Evolutionary conservation across 2,113 vertebrate genomes (phyloP).

Genomic region (Sapajus apella): DNA sequence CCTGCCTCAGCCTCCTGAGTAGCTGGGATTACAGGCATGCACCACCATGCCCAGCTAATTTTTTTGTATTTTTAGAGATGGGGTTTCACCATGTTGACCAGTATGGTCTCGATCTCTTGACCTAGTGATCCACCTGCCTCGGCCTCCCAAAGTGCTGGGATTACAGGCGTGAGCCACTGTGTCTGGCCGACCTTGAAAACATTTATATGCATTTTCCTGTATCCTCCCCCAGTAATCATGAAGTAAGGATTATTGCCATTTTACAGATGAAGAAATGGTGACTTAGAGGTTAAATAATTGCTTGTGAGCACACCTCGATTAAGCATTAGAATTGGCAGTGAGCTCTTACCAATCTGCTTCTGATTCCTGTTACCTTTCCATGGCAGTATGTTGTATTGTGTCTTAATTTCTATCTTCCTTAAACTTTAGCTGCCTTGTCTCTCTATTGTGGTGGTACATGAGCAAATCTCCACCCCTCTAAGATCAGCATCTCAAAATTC

Average conservation of each 20-base stretch:
- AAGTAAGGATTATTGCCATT: background rate
- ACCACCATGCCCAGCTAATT: too few species aligned
- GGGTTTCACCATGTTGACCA: too few species aligned
- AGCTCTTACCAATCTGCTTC: background rate
- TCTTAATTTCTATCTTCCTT: slow-evolving; percentile 22
- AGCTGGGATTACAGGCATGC: too few species aligned
- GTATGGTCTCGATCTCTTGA: too few species aligned
- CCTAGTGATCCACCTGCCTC: too few species aligned
- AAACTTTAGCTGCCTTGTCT: background rate
- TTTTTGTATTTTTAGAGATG: too few species aligned
- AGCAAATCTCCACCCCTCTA: background rate
- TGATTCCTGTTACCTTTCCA: background rate
- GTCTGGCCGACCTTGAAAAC: background rate
- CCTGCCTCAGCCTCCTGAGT: too few species aligned
- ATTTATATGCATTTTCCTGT: background rate
- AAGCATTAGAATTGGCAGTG: background rate
- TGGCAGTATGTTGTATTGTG: background rate
- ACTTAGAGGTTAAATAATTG: background rate
- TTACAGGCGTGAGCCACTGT: too few species aligned
- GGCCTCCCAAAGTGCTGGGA: too few species aligned
- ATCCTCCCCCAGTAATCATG: background rate
- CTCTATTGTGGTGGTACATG: background rate
- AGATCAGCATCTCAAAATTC: slow-evolving; percentile 30
- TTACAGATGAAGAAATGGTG: background rate
- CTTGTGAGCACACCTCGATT: background rate